phyloP scores from a whole-genome alignment of 2,888 invertebrate genomes.

The Caenorhabditis panamensis region DNA sequence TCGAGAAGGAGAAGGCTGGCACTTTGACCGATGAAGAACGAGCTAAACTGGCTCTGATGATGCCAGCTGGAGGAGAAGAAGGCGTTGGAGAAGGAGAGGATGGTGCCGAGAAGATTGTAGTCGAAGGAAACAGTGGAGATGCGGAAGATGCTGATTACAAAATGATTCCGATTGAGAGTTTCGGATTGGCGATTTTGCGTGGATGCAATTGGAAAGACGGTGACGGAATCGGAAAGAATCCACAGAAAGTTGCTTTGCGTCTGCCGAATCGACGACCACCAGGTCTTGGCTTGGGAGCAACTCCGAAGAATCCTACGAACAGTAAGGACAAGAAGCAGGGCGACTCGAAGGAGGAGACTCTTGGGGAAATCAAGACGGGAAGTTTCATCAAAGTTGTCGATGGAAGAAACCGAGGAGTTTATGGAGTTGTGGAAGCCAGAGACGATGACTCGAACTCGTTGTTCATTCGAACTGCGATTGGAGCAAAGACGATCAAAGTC shows the following conservation, averaged over 20 bases:
- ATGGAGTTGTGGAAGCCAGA: slow-evolving; percentile 85
- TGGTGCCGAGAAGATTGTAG: slow-evolving; percentile 35
- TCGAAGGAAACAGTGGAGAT: slow-evolving; percentile 26
- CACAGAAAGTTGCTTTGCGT: slow-evolving; percentile 82
- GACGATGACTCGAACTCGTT: slow-evolving; percentile 90
- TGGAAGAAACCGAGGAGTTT: slow-evolving; percentile 63
- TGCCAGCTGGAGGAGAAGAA: slow-evolving; percentile 36
- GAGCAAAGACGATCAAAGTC: slow-evolving; percentile 65
- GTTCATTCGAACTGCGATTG: slow-evolving; percentile 83
- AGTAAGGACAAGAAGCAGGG: slow-evolving; percentile 44
- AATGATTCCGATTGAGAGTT: slow-evolving; percentile 87
- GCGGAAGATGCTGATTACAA: slow-evolving; percentile 73
- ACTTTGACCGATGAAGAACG: slow-evolving; percentile 69
- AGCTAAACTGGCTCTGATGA: slow-evolving; percentile 67
- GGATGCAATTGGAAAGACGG: slow-evolving; percentile 89
- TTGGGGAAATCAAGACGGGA: slow-evolving; percentile 58
- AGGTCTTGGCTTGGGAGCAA: slow-evolving; percentile 95
- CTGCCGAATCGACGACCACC: slow-evolving; percentile 90
- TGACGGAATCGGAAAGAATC: slow-evolving; percentile 76
- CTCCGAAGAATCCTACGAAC: slow-evolving; percentile 83
- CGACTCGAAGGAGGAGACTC: slow-evolving; percentile 37
- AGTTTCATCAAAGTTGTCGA: slow-evolving; percentile 63
- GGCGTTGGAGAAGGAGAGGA: not conserved
- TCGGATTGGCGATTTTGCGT: slow-evolving; percentile 93
- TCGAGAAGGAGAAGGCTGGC: slow-evolving; percentile 71